A percentile compares a stretch with the other conserved stretches of the same genome.
Conservation (phyloP, 2,888 invertebrate species). For the Acanthosepion esculentum region DNA sequence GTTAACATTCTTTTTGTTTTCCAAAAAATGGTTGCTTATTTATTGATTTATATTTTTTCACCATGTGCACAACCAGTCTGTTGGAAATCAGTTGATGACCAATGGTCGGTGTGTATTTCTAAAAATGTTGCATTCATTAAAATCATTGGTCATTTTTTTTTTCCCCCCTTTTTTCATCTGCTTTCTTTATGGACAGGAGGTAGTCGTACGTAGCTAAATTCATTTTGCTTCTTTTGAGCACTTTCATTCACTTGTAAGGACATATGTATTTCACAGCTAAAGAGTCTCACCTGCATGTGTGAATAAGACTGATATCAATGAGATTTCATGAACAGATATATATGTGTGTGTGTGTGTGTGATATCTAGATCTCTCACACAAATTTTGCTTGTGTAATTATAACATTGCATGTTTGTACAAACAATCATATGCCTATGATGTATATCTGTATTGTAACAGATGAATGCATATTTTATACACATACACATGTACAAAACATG, state of each 20-base stretch:
- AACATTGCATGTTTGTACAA: too few relatives aligned
- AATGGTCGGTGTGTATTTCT: not conserved
- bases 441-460: too few relatives aligned
- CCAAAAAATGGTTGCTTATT: not conserved
- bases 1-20: not conserved
- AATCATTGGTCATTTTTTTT: not conserved
- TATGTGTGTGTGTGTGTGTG: too few relatives aligned
- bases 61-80: not conserved
- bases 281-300: too few relatives aligned
- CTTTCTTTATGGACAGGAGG: not conserved
- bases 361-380: too few relatives aligned
- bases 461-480: too few relatives aligned
- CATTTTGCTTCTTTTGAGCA: conserved; percentile 16
- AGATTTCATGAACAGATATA: too few relatives aligned
- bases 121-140: not conserved
- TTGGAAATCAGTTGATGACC: not conserved
- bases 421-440: too few relatives aligned
- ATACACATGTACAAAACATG: too few relatives aligned
- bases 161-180: not conserved
- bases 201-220: conserved; percentile 11
- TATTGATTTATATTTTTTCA: not conserved
- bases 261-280: not conserved
- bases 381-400: too few relatives aligned
- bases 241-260: not conserved
- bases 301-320: too few relatives aligned